Evolutionary conservation across 2,797 vertebrate species (phyloP).

Genomic region (Chrysolophus pictus): DNA sequence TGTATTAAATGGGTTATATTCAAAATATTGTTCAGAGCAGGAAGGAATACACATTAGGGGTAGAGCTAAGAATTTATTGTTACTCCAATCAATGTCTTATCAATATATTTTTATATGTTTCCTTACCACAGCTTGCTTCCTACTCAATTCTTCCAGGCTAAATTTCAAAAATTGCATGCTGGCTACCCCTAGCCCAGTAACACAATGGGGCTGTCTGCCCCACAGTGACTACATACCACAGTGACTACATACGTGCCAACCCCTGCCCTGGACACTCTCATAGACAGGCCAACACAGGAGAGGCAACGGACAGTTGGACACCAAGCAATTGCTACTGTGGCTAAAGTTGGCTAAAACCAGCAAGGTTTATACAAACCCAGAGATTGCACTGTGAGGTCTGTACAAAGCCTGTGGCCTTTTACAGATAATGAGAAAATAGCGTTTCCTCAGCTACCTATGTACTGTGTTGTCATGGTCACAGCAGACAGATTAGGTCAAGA

Average conservation of each 20-base stretch:
- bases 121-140: rapidly evolving
- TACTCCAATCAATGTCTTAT: not conserved
- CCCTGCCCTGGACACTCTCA: not conserved
- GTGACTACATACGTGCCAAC: rapidly evolving
- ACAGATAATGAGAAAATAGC: not conserved
- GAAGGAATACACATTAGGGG: not conserved
- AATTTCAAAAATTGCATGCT: not conserved
- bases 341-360: not conserved
- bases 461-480: rapidly evolving
- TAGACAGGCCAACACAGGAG: not conserved
- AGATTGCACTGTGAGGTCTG: not conserved
- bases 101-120: not conserved
- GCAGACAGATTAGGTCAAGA: not conserved
- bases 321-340: not conserved
- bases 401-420: not conserved
- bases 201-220: not conserved
- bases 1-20: not conserved
- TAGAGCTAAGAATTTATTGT: not conserved
- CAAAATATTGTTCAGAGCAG: not conserved
- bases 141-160: not conserved
- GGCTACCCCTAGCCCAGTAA: not conserved
- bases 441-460: not conserved
- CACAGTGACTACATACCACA: rapidly evolving
- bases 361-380: not conserved
- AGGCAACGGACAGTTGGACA: not conserved